phyloP scores from a whole-genome alignment of 1,140 invertebrate species.

The Uloborus diversus region DNA sequence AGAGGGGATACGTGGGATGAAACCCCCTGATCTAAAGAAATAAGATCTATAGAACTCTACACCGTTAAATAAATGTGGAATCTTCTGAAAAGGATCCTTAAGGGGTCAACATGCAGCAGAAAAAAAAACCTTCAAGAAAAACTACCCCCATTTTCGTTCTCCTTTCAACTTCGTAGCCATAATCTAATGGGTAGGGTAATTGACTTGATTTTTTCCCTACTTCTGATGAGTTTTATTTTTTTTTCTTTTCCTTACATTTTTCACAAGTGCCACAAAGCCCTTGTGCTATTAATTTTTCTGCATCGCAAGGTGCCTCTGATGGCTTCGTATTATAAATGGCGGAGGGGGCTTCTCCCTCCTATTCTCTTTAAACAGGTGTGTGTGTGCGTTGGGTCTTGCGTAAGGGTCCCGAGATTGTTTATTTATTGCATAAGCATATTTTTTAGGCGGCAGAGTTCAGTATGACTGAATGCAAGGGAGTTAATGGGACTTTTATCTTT shows the following conservation, averaged over 20 bases:
- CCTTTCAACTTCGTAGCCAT: slow-evolving; percentile 8
- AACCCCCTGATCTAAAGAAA: too few species aligned
- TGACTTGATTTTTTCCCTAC: slow-evolving; percentile 25
- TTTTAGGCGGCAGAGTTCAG: not conserved
- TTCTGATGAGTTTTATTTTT: not conserved
- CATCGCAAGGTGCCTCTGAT: not conserved
- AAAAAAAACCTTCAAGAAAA: not conserved
- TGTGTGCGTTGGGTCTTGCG: not conserved
- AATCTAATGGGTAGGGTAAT: slow-evolving; percentile 31
- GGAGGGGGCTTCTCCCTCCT: not conserved
- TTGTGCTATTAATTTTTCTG: slow-evolving; percentile 33
- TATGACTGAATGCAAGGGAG: not conserved
- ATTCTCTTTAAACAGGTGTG: not conserved
- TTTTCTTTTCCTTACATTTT: too few species aligned
- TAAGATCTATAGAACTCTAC: too few species aligned
- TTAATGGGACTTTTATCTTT: slow-evolving; percentile 21
- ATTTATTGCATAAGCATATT: slow-evolving; percentile 23
- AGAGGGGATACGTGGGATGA: too few species aligned
- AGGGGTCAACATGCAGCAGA: too few species aligned
- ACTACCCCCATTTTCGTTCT: not conserved
- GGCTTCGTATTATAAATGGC: slow-evolving; percentile 19
- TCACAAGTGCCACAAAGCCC: slow-evolving; percentile 3
- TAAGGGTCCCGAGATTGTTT: too few species aligned
- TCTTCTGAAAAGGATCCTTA: too few species aligned
- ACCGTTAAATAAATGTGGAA: too few species aligned